phyloP scores from a whole-genome alignment of 2,113 vertebrate species.

The Melospiza georgiana region DNA sequence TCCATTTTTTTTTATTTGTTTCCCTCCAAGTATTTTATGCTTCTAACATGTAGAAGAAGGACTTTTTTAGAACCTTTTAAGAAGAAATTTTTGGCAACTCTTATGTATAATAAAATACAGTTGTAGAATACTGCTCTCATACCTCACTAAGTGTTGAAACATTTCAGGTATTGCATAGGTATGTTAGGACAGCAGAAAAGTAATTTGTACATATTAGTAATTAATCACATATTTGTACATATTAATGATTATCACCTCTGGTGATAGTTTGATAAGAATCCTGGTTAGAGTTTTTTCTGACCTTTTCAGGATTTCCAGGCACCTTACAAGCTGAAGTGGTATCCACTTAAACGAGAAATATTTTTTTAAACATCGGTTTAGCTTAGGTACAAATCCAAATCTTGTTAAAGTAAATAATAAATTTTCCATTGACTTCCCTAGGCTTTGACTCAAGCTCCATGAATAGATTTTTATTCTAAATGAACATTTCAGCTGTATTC shows the following conservation, averaged over 20 bases:
- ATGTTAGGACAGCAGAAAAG: neutral
- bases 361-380: neutral
- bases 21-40: neutral
- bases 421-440: neutral
- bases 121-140: neutral
- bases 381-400: neutral
- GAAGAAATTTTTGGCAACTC: neutral
- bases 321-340: neutral
- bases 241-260: neutral
- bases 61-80: neutral
- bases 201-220: neutral
- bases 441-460: neutral
- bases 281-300: neutral
- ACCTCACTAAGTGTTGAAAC: neutral
- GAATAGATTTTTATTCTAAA: neutral
- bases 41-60: neutral
- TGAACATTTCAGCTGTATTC: neutral
- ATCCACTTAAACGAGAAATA: neutral
- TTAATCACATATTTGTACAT: neutral
- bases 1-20: neutral
- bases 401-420: neutral
- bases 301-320: neutral
- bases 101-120: neutral
- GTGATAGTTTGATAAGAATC: neutral
- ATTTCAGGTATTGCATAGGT: neutral